A percentile compares a stretch with the other conserved stretches of the same genome.
Conservation (phyloP, 2,113 vertebrate genomes). For the Saguinus midas region DNA sequence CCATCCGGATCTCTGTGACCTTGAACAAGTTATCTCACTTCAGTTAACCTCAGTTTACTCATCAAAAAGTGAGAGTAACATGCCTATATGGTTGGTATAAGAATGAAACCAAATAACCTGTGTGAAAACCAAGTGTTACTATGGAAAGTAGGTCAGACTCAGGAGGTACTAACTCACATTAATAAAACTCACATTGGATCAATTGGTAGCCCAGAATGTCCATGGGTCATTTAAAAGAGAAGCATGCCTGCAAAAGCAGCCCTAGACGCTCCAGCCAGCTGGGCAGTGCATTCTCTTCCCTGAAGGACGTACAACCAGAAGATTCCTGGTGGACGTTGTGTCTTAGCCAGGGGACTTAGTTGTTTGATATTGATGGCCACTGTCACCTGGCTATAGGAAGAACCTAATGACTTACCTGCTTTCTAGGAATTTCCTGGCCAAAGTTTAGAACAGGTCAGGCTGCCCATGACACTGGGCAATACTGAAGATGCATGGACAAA, state of each 20-base stretch:
- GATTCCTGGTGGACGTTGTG: not conserved
- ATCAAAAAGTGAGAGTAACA: not conserved
- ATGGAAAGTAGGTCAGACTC: not conserved
- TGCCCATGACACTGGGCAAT: not conserved
- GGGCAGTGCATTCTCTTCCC: not conserved
- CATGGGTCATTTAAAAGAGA: not conserved
- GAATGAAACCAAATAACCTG: not conserved
- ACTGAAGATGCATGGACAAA: not conserved
- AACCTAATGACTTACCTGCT: conserved; percentile 41
- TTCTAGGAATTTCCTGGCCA: conserved; percentile 57
- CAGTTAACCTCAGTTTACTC: not conserved
- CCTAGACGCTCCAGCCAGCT: not conserved
- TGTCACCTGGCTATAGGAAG: not conserved
- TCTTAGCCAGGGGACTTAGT: not conserved
- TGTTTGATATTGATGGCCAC: not conserved
- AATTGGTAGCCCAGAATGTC: not conserved
- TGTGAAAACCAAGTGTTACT: not conserved
- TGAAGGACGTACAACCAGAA: not conserved
- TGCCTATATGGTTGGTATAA: not conserved
- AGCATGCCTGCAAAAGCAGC: not conserved
- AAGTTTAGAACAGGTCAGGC: not conserved
- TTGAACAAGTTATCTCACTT: not conserved
- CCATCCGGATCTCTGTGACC: not conserved
- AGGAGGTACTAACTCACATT: not conserved
- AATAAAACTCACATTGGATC: not conserved